Base-by-base conservation (phyloP, 2,888 invertebrate species). In the Minunthozetes semirufus region DNA sequence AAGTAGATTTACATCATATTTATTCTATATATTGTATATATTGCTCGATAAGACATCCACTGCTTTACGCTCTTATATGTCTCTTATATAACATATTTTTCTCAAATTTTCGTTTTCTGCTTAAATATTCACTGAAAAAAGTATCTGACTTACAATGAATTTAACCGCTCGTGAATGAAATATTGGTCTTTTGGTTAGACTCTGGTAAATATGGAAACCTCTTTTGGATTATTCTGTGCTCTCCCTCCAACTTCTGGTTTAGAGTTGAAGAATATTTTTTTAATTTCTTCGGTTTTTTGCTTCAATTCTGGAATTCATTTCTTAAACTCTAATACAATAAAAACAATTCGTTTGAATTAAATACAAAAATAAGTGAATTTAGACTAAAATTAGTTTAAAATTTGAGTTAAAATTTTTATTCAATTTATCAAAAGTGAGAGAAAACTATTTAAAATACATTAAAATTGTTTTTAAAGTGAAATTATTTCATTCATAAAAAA, bases 91-190 rank as follows among this genome's bases (percentile, higher is more conserved):
- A 27, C 27, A 19, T 27, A 59, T 27, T 61, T 61, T 61, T n/a
- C n/a, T 3, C 1, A 29, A 27, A 61, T 61, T 61, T 61, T 61
- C 22, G 53, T 61, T 61, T 29, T n/a, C n/a, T n/a, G 13, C 33
- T 61, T 17, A 61, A 15, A 22, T 56, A 56, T 56, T 22, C 22
- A 8, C 3, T 0, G 17, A 19, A 13, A 15, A 61, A 25, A 29
- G 22, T 61, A 29, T 61, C 13, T 17, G 3, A 6, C 29, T 61
- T 61, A 61, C 33, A 61, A 61, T 61, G 33, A 27, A 61, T 29
- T 61, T 29, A 61, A 61, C 61, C 17, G 29, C 29, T 61, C 61
- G 61, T 61, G 19, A 68, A 68, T 42, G 68, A 68, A 42, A 68
- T 38, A 68, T 68, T 33, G 4, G 42, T 42, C 19, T 68, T 68